Evolutionary conservation across 2,797 vertebrate genomes (phyloP), one percentile per base, ranked within the genome.

Genomic region (Centroberyx gerrardi): DNA sequence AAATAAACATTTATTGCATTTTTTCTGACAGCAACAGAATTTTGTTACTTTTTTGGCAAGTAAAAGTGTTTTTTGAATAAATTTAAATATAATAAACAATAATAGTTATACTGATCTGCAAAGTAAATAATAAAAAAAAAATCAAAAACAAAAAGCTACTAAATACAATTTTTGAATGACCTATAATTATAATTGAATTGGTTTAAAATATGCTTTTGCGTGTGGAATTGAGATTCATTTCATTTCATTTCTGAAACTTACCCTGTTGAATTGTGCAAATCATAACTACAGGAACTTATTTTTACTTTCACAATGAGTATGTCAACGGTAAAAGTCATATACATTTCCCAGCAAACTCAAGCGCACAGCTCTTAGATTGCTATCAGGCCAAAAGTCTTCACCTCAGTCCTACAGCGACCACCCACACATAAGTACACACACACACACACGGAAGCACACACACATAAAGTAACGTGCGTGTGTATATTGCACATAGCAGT

Each of bases 271-370:
- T 29, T 1, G 12, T 70, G 33, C 2, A 10, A 3, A 60, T 9
- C 17, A 53, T 0, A 6, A 49, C 7, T 17, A 10, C 0, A 27
- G 28, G 17, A 42, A 17, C 18, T 80, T 62, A 12, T 68, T 8
- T 40, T 9, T 1, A 22, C n/a, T 81, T 83, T 75, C 65, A 80
- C 36, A 56, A 13, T 74, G 40, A 67, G 10, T 40, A 9, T 40
- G 38, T 12, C 38, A 40, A 40, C 38, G 38, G 10, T 9, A 40
- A 40, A 40, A 40, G 10, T 10, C 10, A 27, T 40, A 56, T 18
- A 67, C 53, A 22, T 29, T 62, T 52, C 22, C 9, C 14, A 14
- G 0, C n/a, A 7, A 38, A 4, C 15, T 10, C 10, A 61, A 77
- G 8, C 1, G 51, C 46, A 33, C 38, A 36, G 12, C 28, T 61